Conservation (phyloP, 2,888 invertebrate species). For the Halictus ligatus region DNA sequence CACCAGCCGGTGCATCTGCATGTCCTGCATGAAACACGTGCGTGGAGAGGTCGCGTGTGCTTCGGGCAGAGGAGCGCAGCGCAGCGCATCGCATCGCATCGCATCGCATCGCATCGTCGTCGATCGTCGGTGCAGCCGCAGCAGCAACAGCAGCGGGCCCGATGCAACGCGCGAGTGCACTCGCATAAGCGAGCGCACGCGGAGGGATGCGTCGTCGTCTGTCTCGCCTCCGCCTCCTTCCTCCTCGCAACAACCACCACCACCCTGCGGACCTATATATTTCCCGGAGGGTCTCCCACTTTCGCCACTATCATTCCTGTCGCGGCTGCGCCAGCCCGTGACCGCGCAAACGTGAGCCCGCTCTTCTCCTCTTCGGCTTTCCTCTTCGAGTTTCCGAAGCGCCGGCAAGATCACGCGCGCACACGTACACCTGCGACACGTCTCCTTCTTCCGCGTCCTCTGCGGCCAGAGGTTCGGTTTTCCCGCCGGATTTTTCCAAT, state of each 20-base stretch:
- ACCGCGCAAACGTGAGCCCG: slow-evolving; percentile 60
- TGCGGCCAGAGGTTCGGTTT: slow-evolving; percentile 6
- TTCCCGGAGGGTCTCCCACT: slow-evolving; percentile 77
- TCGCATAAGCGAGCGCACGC: slow-evolving; percentile 22
- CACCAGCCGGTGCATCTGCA: slow-evolving; percentile 55
- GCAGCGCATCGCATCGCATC: background rate
- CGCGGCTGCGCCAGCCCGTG: slow-evolving; percentile 73
- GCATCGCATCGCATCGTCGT: background rate
- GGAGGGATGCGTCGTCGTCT: slow-evolving; percentile 60
- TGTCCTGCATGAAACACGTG: slow-evolving; percentile 49
- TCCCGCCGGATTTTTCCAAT: slow-evolving; percentile 16
- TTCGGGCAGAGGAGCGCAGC: background rate
- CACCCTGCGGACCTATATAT: slow-evolving; percentile 74
- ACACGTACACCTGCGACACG: slow-evolving; percentile 23
- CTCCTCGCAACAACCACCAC: slow-evolving; percentile 54
- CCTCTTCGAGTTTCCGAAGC: slow-evolving; percentile 39
- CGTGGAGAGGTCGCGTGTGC: slow-evolving; percentile 17
- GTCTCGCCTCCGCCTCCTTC: slow-evolving; percentile 46
- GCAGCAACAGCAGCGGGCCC: background rate
- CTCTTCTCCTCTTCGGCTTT: slow-evolving; percentile 32
- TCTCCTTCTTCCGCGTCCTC: slow-evolving; percentile 1
- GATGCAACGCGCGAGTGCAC: slow-evolving; percentile 2
- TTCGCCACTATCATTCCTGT: slow-evolving; percentile 79
- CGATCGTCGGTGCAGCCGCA: background rate
- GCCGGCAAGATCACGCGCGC: slow-evolving; percentile 28